A percentile compares a stretch with the other conserved stretches of the same genome.
phyloP scores from a whole-genome alignment of 2,888 invertebrate species.

The Byasa hedistus region DNA sequence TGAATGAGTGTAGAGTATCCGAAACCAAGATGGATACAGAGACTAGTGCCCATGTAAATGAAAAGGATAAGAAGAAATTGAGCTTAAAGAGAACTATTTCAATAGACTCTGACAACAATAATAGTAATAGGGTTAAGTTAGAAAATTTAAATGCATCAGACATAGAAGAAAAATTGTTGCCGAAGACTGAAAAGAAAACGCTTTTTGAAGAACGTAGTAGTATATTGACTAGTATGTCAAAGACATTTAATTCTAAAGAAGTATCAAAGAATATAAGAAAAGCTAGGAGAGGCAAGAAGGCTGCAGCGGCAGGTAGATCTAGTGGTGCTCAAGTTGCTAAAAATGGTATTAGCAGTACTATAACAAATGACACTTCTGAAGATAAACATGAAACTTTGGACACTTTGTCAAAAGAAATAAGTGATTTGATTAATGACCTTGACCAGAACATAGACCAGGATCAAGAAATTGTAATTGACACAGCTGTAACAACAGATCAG shows the following conservation, averaged over 20 bases:
- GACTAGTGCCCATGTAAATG: conserved; percentile 59
- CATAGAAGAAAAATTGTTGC: conserved; percentile 79
- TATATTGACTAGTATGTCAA: conserved; percentile 78
- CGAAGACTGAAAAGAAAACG: conserved; percentile 81
- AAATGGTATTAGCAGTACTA: conserved; percentile 44
- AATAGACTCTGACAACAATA: conserved; percentile 78
- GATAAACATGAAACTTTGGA: conserved; percentile 69
- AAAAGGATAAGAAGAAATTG: conserved; percentile 67
- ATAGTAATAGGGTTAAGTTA: conserved; percentile 76
- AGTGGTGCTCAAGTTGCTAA: conserved; percentile 38
- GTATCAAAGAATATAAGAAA: conserved; percentile 73
- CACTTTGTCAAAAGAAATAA: conserved; percentile 70
- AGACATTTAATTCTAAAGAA: conserved; percentile 75
- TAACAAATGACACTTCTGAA: conserved; percentile 51
- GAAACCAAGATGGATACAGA: conserved; percentile 62
- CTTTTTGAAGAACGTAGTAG: conserved; percentile 75
- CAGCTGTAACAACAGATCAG: conserved; percentile 49
- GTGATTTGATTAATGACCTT: conserved; percentile 69
- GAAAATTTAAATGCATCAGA: conserved; percentile 73
- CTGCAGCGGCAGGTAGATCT: conserved; percentile 52
- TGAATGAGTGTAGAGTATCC: conserved; percentile 66
- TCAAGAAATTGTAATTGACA: conserved; percentile 48
- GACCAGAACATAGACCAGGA: conserved; percentile 69
- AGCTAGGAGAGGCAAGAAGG: conserved; percentile 71
- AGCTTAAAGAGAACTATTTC: conserved; percentile 78